Evolutionary conservation across 2,113 vertebrate species (phyloP), one percentile per base, ranked within the genome.

Genomic region (Platycercus adscitus): DNA sequence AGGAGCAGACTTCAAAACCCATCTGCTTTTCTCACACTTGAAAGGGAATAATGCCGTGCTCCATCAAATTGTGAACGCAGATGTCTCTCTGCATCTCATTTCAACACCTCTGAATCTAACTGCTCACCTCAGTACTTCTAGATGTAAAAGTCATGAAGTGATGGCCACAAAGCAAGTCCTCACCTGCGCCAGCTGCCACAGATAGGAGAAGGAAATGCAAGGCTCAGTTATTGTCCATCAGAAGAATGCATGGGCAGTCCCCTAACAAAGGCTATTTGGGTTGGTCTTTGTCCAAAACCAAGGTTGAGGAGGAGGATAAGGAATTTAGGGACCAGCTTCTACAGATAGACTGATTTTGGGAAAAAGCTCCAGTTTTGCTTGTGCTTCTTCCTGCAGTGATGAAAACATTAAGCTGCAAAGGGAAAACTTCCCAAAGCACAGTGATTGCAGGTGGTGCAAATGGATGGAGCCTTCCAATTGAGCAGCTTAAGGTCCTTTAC

Each of bases 21-120:
- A 43, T 81, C 79, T 86, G 81, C 89, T 86, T 41, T 90, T 76
- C 73, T 93, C 53, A 8, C 76, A 35, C 63, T 77, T 75, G 73
- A 95, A 90, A 95, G 63, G 87, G 78, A 80, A 84, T 66, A 90
- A 91, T 87, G 56, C 28, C 41, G 83, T 44, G 50, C 23, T 88
- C 82, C 72, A 71, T 56, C 91, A 68, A 75, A 49, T 66, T 85
- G 87, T 65, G 75, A 46, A 49, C 17, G 71, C 63, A 89, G 69
- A 80, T 35, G 75, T 31, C 46, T 81, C 63, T 79, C 66, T 86
- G 79, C 76, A 66, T 83, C 79, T 91, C 78, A 65, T 95, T 93
- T 69, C 66, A 75, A 13, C 56, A 64, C 26, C 56, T 85, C 41
- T 65, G 70, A 81, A n/a, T 52, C 26, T 55, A 63, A 21, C 4